Evolutionary conservation across 2,888 invertebrate species (phyloP), one percentile per base, ranked within the genome.

Genomic region (Druceiella hillmani): DNA sequence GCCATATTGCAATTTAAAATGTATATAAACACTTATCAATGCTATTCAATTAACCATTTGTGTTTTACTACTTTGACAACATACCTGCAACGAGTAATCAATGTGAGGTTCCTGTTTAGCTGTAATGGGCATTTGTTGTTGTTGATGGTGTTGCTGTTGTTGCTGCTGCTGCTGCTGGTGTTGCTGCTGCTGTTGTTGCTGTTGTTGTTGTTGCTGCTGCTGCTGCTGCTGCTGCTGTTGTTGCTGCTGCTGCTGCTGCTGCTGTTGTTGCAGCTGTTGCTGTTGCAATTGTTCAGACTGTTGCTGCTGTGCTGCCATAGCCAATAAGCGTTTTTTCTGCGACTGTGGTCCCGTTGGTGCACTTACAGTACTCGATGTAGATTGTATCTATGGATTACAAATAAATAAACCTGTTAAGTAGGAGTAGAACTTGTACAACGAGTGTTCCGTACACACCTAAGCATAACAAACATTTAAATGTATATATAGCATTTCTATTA

Each of bases 281-380:
- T 22, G 36, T 20, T 61, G 56, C 49, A 64, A 64, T 39, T 90
- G 89, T 37, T 25, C 12, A 16, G 26, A 30, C 16, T 64, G 62
- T 41, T 62, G 62, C 49, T 68, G 67, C 40, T 69, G 69, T 46
- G 69, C 69, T 31, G 88, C 89, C 66, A 92, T 88, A 36, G 90
- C 90, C 45, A 92, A 64, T 36, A 92, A 70, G 16, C 91, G 78
- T 61, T 92, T 92, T 77, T 92, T 92, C 66, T 92, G 90, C 35
- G 87, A 87, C 59, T 87, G 85, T 6, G 81, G 81, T n/a, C n/a
- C n/a, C n/a, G n/a, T n/a, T n/a, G n/a, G n/a, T n/a, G n/a, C n/a
- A n/a, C n/a, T n/a, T n/a, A n/a, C n/a, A n/a, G n/a, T n/a, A n/a
- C n/a, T n/a, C n/a, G n/a, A n/a, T n/a, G n/a, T n/a, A n/a, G n/a